phyloP scores from a whole-genome alignment of 2,113 vertebrate genomes.

The Bostrychus sinensis region DNA sequence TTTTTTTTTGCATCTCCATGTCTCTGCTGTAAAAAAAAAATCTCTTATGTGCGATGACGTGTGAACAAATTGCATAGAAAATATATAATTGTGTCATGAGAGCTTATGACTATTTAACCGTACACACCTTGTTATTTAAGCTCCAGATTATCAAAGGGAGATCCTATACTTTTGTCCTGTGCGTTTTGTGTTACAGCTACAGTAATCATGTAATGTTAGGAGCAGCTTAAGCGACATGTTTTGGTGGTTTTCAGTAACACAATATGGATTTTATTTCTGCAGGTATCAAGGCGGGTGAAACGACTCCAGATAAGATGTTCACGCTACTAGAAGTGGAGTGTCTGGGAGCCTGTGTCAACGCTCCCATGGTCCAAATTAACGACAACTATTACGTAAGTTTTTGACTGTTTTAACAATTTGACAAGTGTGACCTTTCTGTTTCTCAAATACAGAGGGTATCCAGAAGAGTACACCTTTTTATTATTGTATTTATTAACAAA shows the following conservation, averaged over 20 bases:
- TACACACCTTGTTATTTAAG: background rate
- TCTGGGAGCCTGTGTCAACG: constrained; percentile 97
- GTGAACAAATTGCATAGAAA: too few relatives aligned
- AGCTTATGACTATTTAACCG: too few relatives aligned
- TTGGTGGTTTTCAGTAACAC: constrained; percentile 22
- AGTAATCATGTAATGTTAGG: constrained; percentile 6
- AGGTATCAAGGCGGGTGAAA: constrained; percentile 96
- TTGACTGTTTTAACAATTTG: constrained; percentile 7
- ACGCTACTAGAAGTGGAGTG: constrained; percentile 95
- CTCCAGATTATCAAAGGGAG: background rate
- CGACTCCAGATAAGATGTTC: constrained; percentile 95
- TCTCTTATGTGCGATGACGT: too few relatives aligned
- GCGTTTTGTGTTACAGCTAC: constrained; percentile 15
- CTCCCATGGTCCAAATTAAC: constrained; percentile 99
- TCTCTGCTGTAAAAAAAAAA: too few relatives aligned
- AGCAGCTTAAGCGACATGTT: background rate
- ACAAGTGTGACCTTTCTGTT: too few relatives aligned
- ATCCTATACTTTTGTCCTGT: background rate
- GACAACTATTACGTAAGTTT: constrained; percentile 98
- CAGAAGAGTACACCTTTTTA: too few relatives aligned
- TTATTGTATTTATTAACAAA: too few relatives aligned
- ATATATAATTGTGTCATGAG: background rate
- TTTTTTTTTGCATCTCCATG: too few relatives aligned
- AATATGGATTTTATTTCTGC: constrained; percentile 52
- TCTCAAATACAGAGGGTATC: too few relatives aligned